These are phyloP conservation scores for Siphamia tubifer DNA, from an alignment of 2,113 vertebrate species.

Conservation along the genomic window DNA sequence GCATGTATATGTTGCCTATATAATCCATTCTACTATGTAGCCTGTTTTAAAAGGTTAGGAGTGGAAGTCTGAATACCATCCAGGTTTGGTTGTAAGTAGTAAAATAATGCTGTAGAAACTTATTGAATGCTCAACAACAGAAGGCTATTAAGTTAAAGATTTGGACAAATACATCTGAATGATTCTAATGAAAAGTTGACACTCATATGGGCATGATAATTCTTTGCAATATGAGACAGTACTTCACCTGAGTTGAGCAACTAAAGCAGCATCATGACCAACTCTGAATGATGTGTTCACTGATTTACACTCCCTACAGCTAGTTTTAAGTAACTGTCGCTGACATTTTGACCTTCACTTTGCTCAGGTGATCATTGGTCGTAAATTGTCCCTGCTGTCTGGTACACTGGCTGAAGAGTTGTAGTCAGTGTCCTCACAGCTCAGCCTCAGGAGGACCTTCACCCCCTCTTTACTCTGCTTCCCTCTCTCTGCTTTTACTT, in stretches of 20 bases:
- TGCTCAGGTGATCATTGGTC: background rate
- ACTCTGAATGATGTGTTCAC: background rate
- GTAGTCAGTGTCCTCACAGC: background rate
- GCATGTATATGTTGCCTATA: background rate
- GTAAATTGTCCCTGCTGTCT: background rate
- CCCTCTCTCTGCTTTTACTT: background rate
- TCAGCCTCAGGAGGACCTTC: slow-evolving; percentile 6
- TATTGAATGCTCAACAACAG: background rate
- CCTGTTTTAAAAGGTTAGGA: background rate
- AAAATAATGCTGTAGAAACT: background rate
- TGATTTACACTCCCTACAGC: background rate
- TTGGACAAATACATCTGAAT: background rate
- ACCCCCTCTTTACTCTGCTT: background rate
- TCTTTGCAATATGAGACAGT: too few relatives aligned
- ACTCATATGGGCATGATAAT: too few relatives aligned
- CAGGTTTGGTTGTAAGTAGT: background rate
- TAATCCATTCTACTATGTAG: background rate
- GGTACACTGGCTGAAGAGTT: background rate
- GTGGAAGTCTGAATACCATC: background rate
- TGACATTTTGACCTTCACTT: slow-evolving; percentile 13
- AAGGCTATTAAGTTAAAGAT: background rate
- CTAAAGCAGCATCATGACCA: background rate
- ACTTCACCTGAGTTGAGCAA: background rate
- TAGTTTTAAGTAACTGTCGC: background rate
- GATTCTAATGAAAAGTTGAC: background rate